phyloP scores from a whole-genome alignment of 1,140 invertebrate species.

The Campodea augens region DNA sequence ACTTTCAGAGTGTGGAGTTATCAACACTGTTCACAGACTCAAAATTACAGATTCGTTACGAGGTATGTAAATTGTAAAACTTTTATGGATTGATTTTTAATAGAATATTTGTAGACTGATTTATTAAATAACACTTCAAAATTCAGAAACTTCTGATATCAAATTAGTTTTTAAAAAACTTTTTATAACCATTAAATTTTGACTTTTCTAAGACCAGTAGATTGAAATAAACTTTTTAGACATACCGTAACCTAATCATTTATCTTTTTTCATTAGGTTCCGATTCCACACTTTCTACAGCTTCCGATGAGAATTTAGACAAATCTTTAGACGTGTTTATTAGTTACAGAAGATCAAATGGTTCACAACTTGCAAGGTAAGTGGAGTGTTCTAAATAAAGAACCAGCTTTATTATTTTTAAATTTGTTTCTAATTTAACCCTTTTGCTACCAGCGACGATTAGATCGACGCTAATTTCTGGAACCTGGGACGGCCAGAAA shows the following conservation, averaged over 20 bases:
- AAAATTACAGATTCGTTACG: constrained; percentile 75
- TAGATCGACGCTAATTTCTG: too few relatives aligned
- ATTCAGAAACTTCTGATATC: too few relatives aligned
- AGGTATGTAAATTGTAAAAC: constrained; percentile 29
- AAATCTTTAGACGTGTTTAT: constrained; percentile 93
- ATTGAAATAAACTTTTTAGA: neutral
- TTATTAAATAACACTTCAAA: too few relatives aligned
- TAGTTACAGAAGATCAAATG: constrained; percentile 91
- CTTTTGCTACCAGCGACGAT: too few relatives aligned
- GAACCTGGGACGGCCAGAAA: too few relatives aligned
- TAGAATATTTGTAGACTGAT: too few relatives aligned
- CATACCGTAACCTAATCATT: constrained; percentile 1
- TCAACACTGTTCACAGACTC: constrained; percentile 82
- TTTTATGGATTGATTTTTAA: too few relatives aligned
- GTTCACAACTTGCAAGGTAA: constrained; percentile 82
- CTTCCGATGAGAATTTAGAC: constrained; percentile 53
- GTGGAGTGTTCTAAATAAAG: neutral
- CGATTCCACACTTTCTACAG: constrained; percentile 36
- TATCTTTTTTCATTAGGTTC: constrained; percentile 23
- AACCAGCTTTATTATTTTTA: constrained; percentile 1
- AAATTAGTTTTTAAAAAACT: too few relatives aligned
- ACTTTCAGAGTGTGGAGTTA: constrained; percentile 68
- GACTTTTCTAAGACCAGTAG: neutral
- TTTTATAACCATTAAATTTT: neutral
- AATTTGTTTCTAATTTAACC: neutral